phyloP scores from a whole-genome alignment of 2,888 invertebrate species.

The Aricia artaxerxes region DNA sequence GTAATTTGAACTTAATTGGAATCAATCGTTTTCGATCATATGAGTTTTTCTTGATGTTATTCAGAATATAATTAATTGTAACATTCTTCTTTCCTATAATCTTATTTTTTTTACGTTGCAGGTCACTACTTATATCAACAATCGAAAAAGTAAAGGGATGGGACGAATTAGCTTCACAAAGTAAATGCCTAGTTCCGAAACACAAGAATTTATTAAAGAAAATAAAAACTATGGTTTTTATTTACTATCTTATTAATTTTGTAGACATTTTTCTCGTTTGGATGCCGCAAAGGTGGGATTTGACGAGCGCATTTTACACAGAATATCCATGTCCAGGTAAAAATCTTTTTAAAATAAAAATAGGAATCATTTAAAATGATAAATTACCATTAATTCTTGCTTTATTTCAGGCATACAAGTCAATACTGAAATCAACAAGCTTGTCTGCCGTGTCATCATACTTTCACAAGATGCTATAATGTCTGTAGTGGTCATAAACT shows the following conservation, averaged over 20 bases:
- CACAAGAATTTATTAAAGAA: slow-evolving; percentile 1
- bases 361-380: neutral
- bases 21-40: neutral
- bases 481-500: slow-evolving; percentile 37
- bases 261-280: neutral
- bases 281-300: slow-evolving; percentile 25
- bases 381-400: neutral
- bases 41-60: no score
- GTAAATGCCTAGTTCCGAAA: neutral
- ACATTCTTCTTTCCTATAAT: neutral
- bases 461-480: slow-evolving; percentile 53
- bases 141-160: slow-evolving; percentile 6
- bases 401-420: slow-evolving; percentile 48
- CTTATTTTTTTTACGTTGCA: neutral
- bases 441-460: slow-evolving; percentile 56
- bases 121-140: slow-evolving; percentile 19
- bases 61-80: no score
- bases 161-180: neutral
- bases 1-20: neutral
- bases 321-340: slow-evolving; percentile 30
- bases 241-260: slow-evolving; percentile 24
- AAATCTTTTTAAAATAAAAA: neutral
- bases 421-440: slow-evolving; percentile 45
- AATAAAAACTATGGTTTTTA: slow-evolving; percentile 15
- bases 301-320: slow-evolving; percentile 19